Conservation (phyloP, 2,888 invertebrate species). For the Ferrisia virgata region DNA sequence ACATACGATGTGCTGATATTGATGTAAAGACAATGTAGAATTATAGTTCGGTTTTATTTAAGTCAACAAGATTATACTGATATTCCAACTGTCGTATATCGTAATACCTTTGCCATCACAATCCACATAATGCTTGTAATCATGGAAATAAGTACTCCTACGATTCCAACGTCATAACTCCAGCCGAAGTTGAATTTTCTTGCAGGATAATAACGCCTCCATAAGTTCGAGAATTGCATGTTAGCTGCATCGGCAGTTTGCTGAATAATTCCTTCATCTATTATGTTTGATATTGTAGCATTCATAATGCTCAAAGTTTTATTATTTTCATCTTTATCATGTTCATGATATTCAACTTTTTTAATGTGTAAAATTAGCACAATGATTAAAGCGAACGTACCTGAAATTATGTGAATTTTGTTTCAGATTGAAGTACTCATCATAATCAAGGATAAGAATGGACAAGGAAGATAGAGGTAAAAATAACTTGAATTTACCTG, state of each 20-base stretch:
- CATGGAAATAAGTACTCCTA: slow-evolving; percentile 77
- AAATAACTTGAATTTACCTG: slow-evolving; percentile 62
- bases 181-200: slow-evolving; percentile 74
- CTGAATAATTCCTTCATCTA: slow-evolving; percentile 13
- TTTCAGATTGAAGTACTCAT: not conserved
- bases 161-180: slow-evolving; percentile 83
- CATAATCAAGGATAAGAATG: not conserved
- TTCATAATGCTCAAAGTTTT: slow-evolving; percentile 39
- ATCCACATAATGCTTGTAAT: slow-evolving; percentile 84
- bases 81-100: slow-evolving; percentile 66
- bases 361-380: slow-evolving; percentile 91
- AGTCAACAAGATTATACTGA: not conserved
- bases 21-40: not conserved
- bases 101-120: slow-evolving; percentile 82
- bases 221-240: slow-evolving; percentile 47
- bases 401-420: slow-evolving; percentile 55
- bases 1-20: not conserved
- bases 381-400: slow-evolving; percentile 85
- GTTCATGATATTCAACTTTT: slow-evolving; percentile 67
- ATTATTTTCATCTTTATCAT: slow-evolving; percentile 40
- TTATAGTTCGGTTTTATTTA: not conserved
- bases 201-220: slow-evolving; percentile 55
- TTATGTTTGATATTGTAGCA: slow-evolving; percentile 13
- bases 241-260: not conserved
- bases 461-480: not conserved